Evolutionary conservation across 2,113 vertebrate genomes (phyloP).

Genomic region (Phalacrocorax pelagicus): DNA sequence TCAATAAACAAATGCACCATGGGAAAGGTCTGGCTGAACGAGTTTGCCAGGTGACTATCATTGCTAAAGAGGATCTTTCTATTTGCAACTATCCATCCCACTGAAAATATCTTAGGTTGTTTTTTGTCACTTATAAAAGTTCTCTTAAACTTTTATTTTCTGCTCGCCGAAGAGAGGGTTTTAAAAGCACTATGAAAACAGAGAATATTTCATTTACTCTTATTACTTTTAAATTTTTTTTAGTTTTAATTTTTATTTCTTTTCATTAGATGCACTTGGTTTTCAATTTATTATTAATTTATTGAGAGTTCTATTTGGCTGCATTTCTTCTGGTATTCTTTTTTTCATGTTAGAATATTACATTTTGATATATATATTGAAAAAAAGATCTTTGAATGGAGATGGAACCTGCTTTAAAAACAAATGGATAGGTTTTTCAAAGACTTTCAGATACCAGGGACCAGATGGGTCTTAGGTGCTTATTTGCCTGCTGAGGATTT

Average conservation of each 20-base stretch:
- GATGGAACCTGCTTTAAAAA: not conserved
- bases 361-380: not conserved
- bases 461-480: not conserved
- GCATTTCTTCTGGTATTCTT: not conserved
- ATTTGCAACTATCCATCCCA: not conserved
- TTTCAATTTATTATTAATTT: not conserved
- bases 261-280: fast-evolving
- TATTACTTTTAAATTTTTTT: not conserved
- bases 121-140: not conserved
- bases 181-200: not conserved
- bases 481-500: not conserved
- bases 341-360: not conserved
- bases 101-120: not conserved
- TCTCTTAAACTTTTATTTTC: not conserved
- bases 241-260: not conserved
- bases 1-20: not conserved
- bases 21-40: not conserved
- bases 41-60: not conserved
- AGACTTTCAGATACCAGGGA: not conserved
- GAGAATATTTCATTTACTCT: not conserved
- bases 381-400: not conserved
- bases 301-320: not conserved
- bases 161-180: not conserved
- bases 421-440: not conserved
- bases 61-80: not conserved